Percentiles rank a stretch among this genome's conserved stretches.
phyloP scores from a whole-genome alignment of 2,113 vertebrate genomes.

The Rafetus swinhoei region DNA sequence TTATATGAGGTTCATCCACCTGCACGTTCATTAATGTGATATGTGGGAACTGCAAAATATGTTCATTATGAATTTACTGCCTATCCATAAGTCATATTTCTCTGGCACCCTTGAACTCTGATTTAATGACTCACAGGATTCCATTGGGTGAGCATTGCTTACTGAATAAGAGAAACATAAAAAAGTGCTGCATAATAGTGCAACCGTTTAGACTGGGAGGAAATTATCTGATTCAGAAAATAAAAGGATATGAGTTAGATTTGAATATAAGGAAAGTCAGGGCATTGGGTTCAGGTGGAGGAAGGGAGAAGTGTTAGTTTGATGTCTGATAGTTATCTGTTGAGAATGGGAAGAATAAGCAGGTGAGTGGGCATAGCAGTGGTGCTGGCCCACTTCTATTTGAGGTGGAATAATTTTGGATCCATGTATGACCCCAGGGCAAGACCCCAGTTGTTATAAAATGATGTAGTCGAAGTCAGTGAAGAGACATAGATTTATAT shows the following conservation, averaged over 20 bases:
- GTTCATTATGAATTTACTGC: background rate
- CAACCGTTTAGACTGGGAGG: background rate
- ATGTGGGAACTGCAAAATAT: background rate
- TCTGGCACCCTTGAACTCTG: background rate
- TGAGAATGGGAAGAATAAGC: background rate
- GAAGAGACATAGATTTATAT: background rate
- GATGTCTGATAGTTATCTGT: background rate
- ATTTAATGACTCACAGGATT: background rate
- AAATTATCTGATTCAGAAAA: background rate
- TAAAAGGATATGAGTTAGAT: background rate
- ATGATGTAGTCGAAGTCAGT: background rate
- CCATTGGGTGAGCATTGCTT: background rate
- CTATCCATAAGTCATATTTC: background rate
- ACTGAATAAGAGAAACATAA: background rate
- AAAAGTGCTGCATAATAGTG: background rate
- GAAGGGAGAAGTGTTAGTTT: background rate
- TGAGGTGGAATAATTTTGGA: background rate
- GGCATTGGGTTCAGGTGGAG: background rate
- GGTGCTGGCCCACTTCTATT: background rate
- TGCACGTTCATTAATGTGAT: too few relatives aligned
- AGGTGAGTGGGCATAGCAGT: background rate
- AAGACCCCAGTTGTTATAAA: background rate
- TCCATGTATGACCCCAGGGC: fast-evolving
- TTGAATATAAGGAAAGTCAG: background rate
- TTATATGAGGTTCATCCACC: too few relatives aligned